phyloP scores from a whole-genome alignment of 2,113 vertebrate species.

The Campylorhamphus procurvoides region DNA sequence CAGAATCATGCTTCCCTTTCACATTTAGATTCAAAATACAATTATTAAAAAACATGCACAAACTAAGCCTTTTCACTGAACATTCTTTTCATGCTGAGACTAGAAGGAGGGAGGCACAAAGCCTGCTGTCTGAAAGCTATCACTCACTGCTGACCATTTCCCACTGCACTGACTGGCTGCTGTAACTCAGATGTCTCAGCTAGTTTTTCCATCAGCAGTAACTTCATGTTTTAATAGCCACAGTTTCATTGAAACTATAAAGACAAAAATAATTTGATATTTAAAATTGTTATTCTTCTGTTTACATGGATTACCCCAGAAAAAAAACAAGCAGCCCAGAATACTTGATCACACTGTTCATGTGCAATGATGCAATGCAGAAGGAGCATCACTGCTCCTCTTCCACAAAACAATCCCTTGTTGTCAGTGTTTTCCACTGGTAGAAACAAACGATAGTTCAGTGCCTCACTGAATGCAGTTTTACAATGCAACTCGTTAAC shows the following conservation, averaged over 20 bases:
- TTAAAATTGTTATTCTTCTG: neutral
- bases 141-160: neutral
- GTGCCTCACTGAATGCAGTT: neutral
- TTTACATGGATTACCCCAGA: neutral
- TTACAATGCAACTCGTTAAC: neutral
- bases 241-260: neutral
- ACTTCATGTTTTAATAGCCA: neutral
- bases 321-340: neutral
- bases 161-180: neutral
- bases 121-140: neutral
- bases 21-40: neutral
- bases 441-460: neutral
- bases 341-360: neutral
- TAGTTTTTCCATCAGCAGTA: neutral
- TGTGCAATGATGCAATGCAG: neutral
- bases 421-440: constrained; percentile 13
- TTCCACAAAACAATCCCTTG: constrained; percentile 2
- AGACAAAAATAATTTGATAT: neutral
- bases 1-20: neutral
- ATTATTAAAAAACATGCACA: neutral
- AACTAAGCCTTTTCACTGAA: neutral
- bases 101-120: neutral
- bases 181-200: neutral
- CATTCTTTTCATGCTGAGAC: neutral
- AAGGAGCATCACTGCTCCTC: neutral